Evolutionary conservation across 2,113 vertebrate species (phyloP).

Genomic region (Hippoglossus stenolepis): DNA sequence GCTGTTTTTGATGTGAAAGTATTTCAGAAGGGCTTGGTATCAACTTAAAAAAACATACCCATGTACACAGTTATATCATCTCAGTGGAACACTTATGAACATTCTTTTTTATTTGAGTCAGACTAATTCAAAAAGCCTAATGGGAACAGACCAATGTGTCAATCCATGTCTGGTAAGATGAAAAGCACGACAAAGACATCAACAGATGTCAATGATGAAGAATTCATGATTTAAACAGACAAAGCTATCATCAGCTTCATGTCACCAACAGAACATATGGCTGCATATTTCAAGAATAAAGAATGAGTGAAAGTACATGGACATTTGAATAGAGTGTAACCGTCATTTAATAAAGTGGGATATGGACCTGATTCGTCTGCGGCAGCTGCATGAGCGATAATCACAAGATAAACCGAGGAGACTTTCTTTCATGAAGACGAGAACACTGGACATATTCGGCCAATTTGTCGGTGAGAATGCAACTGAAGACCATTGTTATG

Average conservation of each 20-base stretch:
- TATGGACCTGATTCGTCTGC: conserved; percentile 13
- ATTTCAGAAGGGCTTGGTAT: too few relatives aligned
- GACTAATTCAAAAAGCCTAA: too few relatives aligned
- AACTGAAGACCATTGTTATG: conserved; percentile 79
- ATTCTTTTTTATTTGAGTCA: too few relatives aligned
- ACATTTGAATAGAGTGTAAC: conserved; percentile 33
- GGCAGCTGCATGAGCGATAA: conserved; percentile 36
- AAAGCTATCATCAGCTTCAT: conserved; percentile 10
- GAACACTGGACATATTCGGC: conserved; percentile 48
- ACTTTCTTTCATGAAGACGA: conserved; percentile 40
- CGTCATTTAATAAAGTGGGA: conserved; percentile 20
- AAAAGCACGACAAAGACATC: conserved; percentile 2
- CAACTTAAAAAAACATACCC: too few relatives aligned
- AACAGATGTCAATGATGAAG: conserved; percentile 30
- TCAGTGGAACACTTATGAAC: too few relatives aligned
- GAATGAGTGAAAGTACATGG: conserved; percentile 47
- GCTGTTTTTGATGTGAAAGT: too few relatives aligned
- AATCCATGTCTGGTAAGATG: conserved; percentile 1
- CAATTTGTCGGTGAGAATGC: conserved; percentile 69
- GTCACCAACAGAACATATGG: conserved; percentile 34
- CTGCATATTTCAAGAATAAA: conserved; percentile 19
- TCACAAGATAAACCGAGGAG: conserved; percentile 15
- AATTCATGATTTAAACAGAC: conserved; percentile 20
- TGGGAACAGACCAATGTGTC: conserved; percentile 15
- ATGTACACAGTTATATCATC: too few relatives aligned